These are phyloP conservation scores for Volucella bombylans DNA, from an alignment of 2,888 invertebrate genomes.

Conservation along the genomic window DNA sequence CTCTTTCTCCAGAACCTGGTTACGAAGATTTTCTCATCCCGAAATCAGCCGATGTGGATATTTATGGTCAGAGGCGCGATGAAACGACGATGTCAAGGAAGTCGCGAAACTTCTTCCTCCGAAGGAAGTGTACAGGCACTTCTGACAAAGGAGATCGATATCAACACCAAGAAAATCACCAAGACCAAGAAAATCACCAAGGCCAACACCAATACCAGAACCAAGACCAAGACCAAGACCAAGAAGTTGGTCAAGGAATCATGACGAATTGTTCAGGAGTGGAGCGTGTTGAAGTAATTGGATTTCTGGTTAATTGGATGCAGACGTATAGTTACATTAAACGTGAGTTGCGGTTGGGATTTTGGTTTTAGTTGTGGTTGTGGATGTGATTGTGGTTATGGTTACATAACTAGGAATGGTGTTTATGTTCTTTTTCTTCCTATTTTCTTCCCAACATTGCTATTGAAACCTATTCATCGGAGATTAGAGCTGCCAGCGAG, in stretches of 20 bases:
- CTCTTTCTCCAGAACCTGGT: constrained; percentile 4
- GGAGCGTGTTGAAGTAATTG: constrained; percentile 83
- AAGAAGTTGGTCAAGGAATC: constrained; percentile 78
- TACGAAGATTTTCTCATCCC: constrained; percentile 61
- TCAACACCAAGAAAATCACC: no score
- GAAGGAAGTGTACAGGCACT: constrained; percentile 76
- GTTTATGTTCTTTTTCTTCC: constrained; percentile 2
- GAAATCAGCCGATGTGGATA: constrained; percentile 52
- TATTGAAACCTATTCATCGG: constrained; percentile 15
- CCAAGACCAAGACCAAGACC: constrained; percentile 37
- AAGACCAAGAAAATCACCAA: no score
- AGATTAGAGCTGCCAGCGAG: constrained; percentile 34
- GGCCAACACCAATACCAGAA: constrained; percentile 57
- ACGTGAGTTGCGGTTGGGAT: constrained; percentile 84
- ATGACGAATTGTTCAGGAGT: constrained; percentile 78
- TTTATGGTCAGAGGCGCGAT: constrained; percentile 35
- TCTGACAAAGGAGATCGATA: no score
- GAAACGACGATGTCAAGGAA: constrained; percentile 3
- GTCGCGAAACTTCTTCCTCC: constrained; percentile 76
- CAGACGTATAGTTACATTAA: constrained; percentile 87
- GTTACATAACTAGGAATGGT: constrained; percentile 9
- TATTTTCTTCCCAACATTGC: constrained; percentile 5
- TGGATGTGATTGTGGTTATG: no score
- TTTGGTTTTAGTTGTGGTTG: no score
- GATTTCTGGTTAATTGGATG: constrained; percentile 88